phyloP scores from a whole-genome alignment of 2,113 vertebrate genomes.

The Triplophysa siluroides region DNA sequence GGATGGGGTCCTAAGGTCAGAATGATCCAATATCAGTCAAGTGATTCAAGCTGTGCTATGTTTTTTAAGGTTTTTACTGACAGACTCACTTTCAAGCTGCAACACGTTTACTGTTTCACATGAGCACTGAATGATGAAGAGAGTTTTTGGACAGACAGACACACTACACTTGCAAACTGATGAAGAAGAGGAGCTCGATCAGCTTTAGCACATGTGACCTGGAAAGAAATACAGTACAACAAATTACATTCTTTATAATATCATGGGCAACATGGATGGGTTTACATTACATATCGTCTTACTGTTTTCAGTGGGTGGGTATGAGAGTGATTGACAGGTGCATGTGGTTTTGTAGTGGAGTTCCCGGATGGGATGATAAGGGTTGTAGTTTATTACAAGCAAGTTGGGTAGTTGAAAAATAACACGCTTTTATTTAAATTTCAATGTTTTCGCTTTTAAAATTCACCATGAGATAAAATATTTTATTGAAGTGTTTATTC shows the following conservation, averaged over 20 bases:
- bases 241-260: neutral
- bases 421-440: neutral
- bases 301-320: neutral
- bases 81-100: constrained; percentile 7
- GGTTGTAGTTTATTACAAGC: constrained; percentile 22
- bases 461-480: no score
- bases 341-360: constrained; percentile 30
- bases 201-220: constrained; percentile 64
- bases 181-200: constrained; percentile 16
- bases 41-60: neutral
- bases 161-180: constrained; percentile 25
- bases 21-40: neutral
- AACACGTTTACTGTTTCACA: neutral
- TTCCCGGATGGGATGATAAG: neutral
- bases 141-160: constrained; percentile 34
- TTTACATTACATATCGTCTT: constrained; percentile 20
- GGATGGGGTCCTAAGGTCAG: neutral
- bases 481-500: no score
- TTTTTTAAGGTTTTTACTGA: constrained; percentile 28
- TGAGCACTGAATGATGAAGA: constrained; percentile 27
- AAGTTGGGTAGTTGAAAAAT: neutral
- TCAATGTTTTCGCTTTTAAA: neutral
- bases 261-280: neutral
- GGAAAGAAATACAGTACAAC: constrained; percentile 39
- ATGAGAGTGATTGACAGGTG: constrained; percentile 56